phyloP scores from a whole-genome alignment of 2,888 invertebrate genomes.

The Ennomos fuscantarius region DNA sequence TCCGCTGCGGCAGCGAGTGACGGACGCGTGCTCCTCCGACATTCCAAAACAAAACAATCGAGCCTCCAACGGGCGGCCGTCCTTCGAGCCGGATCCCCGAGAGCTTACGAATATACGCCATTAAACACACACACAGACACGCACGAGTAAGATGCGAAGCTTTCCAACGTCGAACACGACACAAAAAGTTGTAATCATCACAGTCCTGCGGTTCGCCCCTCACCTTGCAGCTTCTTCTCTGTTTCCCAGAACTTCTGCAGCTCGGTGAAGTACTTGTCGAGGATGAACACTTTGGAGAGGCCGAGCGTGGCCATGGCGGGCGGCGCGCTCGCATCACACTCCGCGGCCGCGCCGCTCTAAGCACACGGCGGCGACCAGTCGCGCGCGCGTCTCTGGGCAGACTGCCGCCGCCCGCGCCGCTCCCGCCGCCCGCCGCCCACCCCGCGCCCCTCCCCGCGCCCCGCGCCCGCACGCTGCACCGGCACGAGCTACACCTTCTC shows the following conservation, averaged over 20 bases:
- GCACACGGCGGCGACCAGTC: slow-evolving; percentile 61
- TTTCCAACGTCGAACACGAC: slow-evolving; percentile 52
- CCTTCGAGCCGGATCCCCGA: slow-evolving; percentile 23
- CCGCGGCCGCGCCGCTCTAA: slow-evolving; percentile 52
- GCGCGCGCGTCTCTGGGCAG: slow-evolving; percentile 56
- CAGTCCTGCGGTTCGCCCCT: slow-evolving; percentile 56
- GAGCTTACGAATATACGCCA: slow-evolving; percentile 39
- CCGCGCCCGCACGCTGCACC: slow-evolving; percentile 26
- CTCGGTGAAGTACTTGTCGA: slow-evolving; percentile 98
- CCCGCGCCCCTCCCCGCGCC: slow-evolving; percentile 30
- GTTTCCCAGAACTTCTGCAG: slow-evolving; percentile 98
- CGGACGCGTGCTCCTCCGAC: slow-evolving; percentile 16
- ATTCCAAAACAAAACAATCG: slow-evolving; percentile 30
- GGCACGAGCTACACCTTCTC: slow-evolving; percentile 49
- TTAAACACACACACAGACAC: slow-evolving; percentile 38
- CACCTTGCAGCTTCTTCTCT: slow-evolving; percentile 98
- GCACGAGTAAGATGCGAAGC: slow-evolving; percentile 44
- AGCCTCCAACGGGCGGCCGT: slow-evolving; percentile 22
- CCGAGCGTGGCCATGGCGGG: slow-evolving; percentile 96
- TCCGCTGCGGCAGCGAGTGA: slow-evolving; percentile 8
- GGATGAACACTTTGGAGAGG: slow-evolving; percentile 98
- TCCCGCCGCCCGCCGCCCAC: slow-evolving; percentile 25
- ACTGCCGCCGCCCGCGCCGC: slow-evolving; percentile 43
- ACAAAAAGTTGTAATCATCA: slow-evolving; percentile 44
- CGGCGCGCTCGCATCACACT: slow-evolving; percentile 77